A percentile compares a stretch with the other conserved stretches of the same genome.
Evolutionary conservation across 2,888 invertebrate species (phyloP).

Genomic region (Epinotia nisella): DNA sequence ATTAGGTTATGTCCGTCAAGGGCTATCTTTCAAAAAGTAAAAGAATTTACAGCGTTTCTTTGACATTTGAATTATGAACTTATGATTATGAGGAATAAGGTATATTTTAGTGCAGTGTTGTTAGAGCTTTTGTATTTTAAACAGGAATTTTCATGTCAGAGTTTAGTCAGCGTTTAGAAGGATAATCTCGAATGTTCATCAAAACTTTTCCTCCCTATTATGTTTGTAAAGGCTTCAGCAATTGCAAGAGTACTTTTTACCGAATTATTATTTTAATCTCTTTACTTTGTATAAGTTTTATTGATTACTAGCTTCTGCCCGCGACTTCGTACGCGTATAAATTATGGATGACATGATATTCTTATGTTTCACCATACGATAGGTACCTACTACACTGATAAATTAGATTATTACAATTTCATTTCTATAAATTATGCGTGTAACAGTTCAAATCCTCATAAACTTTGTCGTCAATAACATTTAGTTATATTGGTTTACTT

Average conservation of each 20-base stretch:
- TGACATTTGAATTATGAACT: background rate
- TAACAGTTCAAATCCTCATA: no score
- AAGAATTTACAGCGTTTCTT: background rate
- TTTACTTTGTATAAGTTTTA: background rate
- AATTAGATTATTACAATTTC: no score
- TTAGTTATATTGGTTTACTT: no score
- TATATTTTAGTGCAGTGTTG: background rate
- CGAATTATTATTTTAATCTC: background rate
- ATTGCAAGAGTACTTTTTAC: background rate
- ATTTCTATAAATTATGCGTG: no score
- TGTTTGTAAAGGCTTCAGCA: background rate
- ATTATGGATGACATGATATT: no score
- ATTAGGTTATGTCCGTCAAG: slow-evolving; percentile 20
- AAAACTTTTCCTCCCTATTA: slow-evolving; percentile 18
- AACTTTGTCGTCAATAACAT: no score
- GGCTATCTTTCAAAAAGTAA: slow-evolving; percentile 5
- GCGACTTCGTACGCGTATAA: no score
- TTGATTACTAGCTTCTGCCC: no score
- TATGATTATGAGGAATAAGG: background rate
- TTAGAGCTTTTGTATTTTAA: background rate
- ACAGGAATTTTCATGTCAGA: background rate
- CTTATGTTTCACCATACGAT: no score
- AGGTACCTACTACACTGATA: no score
- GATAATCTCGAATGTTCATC: slow-evolving; percentile 27
- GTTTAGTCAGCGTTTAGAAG: slow-evolving; percentile 8